These are phyloP conservation scores for Lindbergichthys nudifrons DNA, from an alignment of 2,797 vertebrate genomes.

Conservation along the genomic window DNA sequence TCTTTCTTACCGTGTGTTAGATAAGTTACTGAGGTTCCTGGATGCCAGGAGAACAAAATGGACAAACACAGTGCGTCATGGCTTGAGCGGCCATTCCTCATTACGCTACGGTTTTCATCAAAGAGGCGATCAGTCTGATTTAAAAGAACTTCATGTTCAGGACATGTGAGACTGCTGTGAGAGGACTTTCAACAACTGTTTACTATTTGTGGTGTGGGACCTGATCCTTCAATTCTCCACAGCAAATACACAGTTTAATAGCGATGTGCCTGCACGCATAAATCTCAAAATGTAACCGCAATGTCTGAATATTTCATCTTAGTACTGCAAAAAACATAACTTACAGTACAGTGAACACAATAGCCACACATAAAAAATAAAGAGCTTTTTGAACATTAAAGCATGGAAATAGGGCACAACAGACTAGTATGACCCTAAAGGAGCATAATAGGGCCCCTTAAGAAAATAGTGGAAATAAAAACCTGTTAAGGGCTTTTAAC, in stretches of 20 bases:
- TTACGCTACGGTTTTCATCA: constrained; percentile 54
- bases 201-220: constrained; percentile 65
- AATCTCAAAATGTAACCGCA: constrained; percentile 19
- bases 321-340: neutral
- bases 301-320: constrained; percentile 11
- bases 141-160: constrained; percentile 23
- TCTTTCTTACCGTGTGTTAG: constrained; percentile 10
- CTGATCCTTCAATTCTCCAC: constrained; percentile 25
- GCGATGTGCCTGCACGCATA: constrained; percentile 29
- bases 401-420: too few species aligned
- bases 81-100: constrained; percentile 41
- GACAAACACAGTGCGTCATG: constrained; percentile 41
- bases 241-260: constrained; percentile 42
- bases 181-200: constrained; percentile 63
- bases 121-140: constrained; percentile 31
- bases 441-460: too few species aligned
- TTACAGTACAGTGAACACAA: neutral
- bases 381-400: too few species aligned
- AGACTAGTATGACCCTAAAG: too few species aligned
- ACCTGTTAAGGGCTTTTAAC: neutral
- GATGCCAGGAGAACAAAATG: constrained; percentile 19
- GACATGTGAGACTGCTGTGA: constrained; percentile 30
- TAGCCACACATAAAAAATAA: neutral
- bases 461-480: too few species aligned
- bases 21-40: constrained; percentile 21